Evolutionary conservation across 2,797 vertebrate genomes (phyloP).

Genomic region (Poecilia velifera): DNA sequence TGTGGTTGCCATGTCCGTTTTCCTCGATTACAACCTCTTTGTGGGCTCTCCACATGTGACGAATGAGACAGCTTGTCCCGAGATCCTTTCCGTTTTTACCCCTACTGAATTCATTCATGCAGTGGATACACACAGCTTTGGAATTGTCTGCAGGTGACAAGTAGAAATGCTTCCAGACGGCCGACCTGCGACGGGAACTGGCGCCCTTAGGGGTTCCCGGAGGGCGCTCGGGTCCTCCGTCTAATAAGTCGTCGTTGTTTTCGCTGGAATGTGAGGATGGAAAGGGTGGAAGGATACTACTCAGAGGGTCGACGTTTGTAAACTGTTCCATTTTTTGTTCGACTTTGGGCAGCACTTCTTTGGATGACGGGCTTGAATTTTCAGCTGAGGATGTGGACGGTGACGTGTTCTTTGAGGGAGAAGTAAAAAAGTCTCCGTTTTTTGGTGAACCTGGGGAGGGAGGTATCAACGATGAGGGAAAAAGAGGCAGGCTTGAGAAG

Average conservation of each 20-base stretch:
- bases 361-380: conserved; percentile 84
- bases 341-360: conserved; percentile 86
- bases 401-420: conserved; percentile 81
- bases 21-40: conserved; percentile 95
- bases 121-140: conserved; percentile 97
- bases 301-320: conserved; percentile 75
- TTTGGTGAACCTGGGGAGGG: conserved; percentile 86
- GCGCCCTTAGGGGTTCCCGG: conserved; percentile 86
- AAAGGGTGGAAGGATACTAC: conserved; percentile 73
- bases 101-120: conserved; percentile 97
- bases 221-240: conserved; percentile 80
- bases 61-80: conserved; percentile 96
- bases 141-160: conserved; percentile 94
- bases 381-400: conserved; percentile 87
- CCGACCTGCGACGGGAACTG: conserved; percentile 92
- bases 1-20: conserved; percentile 88
- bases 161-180: conserved; percentile 99
- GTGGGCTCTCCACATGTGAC: conserved; percentile 98
- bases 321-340: conserved; percentile 84
- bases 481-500: conserved; percentile 71
- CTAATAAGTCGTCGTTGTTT: conserved; percentile 83
- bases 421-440: conserved; percentile 79
- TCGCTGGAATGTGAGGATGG: conserved; percentile 81
- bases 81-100: conserved; percentile 98
- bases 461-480: conserved; percentile 79